Percentiles rank a stretch among this genome's conserved stretches.
Conservation (phyloP, 1,140 invertebrate species). For the Nephotettix cincticeps region DNA sequence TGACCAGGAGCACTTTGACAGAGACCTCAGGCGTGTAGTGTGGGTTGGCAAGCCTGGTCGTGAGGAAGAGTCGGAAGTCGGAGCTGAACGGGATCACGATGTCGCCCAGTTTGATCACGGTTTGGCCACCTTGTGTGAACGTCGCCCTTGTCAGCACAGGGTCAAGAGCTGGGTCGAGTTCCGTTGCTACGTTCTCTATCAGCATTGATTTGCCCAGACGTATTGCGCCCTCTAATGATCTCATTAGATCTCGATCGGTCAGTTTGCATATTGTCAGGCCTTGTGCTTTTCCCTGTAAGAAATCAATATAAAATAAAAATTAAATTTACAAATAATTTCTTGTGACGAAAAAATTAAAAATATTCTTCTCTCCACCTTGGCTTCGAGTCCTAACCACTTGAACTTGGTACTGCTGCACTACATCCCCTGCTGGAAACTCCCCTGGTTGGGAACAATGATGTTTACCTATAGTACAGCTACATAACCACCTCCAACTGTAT, state of each 20-base stretch:
- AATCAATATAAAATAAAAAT: no score
- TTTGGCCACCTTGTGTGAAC: conserved; percentile 49
- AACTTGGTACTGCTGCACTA: no score
- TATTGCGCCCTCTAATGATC: conserved; percentile 70
- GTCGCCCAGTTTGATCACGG: conserved; percentile 58
- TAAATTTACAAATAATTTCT: no score
- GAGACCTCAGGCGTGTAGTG: conserved; percentile 69
- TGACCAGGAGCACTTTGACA: conserved; percentile 66
- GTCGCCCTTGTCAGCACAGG: conserved; percentile 57
- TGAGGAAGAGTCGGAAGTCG: conserved; percentile 66
- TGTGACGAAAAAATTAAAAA: no score
- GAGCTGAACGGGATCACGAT: conserved; percentile 61
- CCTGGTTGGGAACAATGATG: no score
- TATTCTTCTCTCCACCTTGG: no score
- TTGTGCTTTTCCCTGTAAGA: conserved; percentile 55
- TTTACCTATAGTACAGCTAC: no score
- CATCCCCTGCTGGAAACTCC: no score
- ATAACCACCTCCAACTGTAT: no score
- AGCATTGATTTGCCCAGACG: conserved; percentile 66
- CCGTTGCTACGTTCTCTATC: conserved; percentile 61
- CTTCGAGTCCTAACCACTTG: no score
- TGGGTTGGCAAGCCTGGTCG: conserved; percentile 69
- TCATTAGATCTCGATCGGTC: conserved; percentile 66
- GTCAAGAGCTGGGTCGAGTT: conserved; percentile 65
- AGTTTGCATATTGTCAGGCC: conserved; percentile 59